Conservation (phyloP, 2,113 vertebrate species). For the Thymallus thymallus region DNA sequence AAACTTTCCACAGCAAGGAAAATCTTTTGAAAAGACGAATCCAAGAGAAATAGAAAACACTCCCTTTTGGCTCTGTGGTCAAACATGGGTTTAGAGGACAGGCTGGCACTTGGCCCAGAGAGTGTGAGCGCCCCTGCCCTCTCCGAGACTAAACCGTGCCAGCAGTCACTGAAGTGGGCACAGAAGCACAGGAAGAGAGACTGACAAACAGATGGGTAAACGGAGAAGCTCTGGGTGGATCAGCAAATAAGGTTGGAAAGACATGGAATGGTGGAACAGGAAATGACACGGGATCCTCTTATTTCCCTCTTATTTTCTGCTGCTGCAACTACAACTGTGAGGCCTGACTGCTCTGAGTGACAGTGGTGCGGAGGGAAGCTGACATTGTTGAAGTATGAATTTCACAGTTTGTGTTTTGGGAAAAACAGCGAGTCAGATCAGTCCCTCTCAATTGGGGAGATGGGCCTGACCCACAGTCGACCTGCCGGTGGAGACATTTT, state of each 20-base stretch:
- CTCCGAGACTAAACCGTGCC: neutral
- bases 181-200: conserved; percentile 18
- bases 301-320: conserved; percentile 7
- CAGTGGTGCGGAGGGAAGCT: conserved; percentile 63
- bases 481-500: conserved; percentile 39
- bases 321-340: conserved; percentile 14
- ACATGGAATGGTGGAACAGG: conserved; percentile 63
- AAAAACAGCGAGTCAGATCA: conserved; percentile 62
- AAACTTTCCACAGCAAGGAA: conserved; percentile 62
- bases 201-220: conserved; percentile 43
- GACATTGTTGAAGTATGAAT: conserved; percentile 71
- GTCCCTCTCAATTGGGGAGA: conserved; percentile 58
- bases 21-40: conserved; percentile 61
- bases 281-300: conserved; percentile 69
- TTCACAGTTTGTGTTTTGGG: conserved; percentile 67
- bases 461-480: conserved; percentile 56
- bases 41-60: conserved; percentile 72
- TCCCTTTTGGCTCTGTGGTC: conserved; percentile 62
- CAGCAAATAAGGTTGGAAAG: conserved; percentile 72
- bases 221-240: conserved; percentile 54
- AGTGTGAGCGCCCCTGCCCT: conserved; percentile 15
- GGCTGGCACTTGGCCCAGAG: conserved; percentile 55
- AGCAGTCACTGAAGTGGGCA: conserved; percentile 6
- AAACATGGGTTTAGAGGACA: conserved; percentile 59
- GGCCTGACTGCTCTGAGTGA: conserved; percentile 54